Conservation (phyloP, 2,113 vertebrate genomes). For the Proteles cristata region DNA sequence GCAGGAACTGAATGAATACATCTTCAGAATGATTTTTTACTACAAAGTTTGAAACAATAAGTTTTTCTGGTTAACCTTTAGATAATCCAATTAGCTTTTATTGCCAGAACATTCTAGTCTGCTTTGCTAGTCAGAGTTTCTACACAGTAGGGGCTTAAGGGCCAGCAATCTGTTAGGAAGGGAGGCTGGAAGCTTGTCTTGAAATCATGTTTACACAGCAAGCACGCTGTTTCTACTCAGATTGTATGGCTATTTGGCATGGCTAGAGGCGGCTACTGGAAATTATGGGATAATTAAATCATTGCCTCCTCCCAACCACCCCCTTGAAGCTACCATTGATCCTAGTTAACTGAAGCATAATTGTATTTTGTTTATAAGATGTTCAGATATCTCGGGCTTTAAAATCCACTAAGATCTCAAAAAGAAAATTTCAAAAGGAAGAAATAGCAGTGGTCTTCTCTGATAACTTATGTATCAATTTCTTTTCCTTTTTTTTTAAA, state of each 20-base stretch:
- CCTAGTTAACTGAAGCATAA: background rate
- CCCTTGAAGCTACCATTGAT: background rate
- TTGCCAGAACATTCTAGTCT: background rate
- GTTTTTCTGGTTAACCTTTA: slow-evolving; percentile 5
- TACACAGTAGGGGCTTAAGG: background rate
- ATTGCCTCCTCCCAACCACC: background rate
- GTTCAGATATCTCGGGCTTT: background rate
- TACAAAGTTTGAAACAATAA: background rate
- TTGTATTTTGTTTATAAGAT: background rate
- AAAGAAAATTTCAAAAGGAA: slow-evolving; percentile 34
- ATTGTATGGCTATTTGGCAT: background rate
- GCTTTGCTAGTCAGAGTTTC: background rate
- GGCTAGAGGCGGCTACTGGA: background rate
- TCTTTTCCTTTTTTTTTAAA: background rate
- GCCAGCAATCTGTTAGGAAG: background rate
- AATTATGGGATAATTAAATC: background rate
- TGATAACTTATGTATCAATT: background rate
- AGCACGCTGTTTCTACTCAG: background rate
- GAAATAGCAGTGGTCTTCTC: slow-evolving; percentile 59
- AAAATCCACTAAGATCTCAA: background rate
- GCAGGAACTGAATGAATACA: background rate
- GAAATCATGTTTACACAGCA: background rate
- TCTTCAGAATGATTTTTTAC: background rate
- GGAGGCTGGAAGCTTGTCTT: background rate
- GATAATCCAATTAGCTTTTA: background rate